These are phyloP conservation scores for Enteromius afrohamiltoni DNA, from an alignment of 2,797 vertebrate species.

Conservation along the genomic window DNA sequence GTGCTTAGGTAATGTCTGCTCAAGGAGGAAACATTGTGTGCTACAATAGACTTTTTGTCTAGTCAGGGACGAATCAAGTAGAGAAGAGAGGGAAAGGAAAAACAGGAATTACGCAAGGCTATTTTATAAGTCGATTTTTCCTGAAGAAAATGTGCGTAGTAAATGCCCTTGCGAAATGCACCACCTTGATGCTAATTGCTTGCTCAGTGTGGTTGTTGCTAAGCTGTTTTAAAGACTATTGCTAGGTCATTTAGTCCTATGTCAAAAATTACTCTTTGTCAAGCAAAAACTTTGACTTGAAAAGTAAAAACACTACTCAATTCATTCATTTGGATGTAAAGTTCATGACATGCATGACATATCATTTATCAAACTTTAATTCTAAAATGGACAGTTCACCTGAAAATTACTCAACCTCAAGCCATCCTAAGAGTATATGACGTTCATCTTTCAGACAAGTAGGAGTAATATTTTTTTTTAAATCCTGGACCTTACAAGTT, in stretches of 20 bases:
- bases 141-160: conserved; percentile 2
- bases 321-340: not conserved
- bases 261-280: not conserved
- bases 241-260: not conserved
- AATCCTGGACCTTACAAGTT: not conserved
- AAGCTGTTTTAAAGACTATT: not conserved
- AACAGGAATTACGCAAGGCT: not conserved
- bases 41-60: conserved; percentile 50
- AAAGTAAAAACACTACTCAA: not conserved
- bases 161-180: not conserved
- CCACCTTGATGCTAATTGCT: not conserved
- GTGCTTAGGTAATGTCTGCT: conserved; percentile 78
- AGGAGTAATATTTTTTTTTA: not conserved
- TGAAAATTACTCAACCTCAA: not conserved
- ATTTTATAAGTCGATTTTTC: conserved; percentile 12
- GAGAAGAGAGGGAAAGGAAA: not conserved
- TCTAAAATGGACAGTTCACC: not conserved
- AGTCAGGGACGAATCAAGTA: conserved; percentile 24
- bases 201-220: not conserved
- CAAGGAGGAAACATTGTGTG: conserved; percentile 64
- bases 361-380: not conserved
- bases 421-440: not conserved
- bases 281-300: not conserved
- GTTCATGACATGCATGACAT: not conserved
- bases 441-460: not conserved